phyloP scores from a whole-genome alignment of 2,797 vertebrate species.

The Craterocephalus amniculus region DNA sequence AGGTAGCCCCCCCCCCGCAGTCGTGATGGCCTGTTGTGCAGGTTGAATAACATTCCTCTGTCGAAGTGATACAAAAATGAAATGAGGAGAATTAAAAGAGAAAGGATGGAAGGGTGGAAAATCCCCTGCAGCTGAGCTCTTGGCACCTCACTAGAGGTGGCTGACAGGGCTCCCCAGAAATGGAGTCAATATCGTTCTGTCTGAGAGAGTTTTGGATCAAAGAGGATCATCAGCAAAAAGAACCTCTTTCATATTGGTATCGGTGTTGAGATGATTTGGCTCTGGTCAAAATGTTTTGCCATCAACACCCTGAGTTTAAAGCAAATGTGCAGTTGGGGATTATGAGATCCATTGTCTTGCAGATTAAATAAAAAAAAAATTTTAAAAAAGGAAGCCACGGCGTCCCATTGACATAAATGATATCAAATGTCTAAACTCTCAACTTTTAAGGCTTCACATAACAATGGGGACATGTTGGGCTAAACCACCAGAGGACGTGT shows the following conservation, averaged over 20 bases:
- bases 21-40: constrained; percentile 59
- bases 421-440: background rate
- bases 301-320: constrained; percentile 20
- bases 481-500: background rate
- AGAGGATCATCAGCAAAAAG: constrained; percentile 40
- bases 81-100: constrained; percentile 61
- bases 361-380: background rate
- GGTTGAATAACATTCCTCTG: constrained; percentile 69
- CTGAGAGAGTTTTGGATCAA: constrained; percentile 52
- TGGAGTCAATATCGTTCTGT: constrained; percentile 51
- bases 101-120: constrained; percentile 54
- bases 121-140: constrained; percentile 40
- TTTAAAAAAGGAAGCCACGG: background rate
- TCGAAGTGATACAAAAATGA: constrained; percentile 64
- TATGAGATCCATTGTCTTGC: constrained; percentile 1
- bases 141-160: constrained; percentile 44
- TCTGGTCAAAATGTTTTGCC: constrained; percentile 54
- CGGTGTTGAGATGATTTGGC: constrained; percentile 53
- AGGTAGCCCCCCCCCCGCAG: constrained; percentile 41
- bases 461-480: background rate
- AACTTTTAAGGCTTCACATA: background rate
- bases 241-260: constrained; percentile 46
- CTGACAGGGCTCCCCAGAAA: constrained; percentile 63
- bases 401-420: constrained; percentile 11
- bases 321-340: constrained; percentile 33